Evolutionary conservation across 2,113 vertebrate genomes (phyloP).

Genomic region (Pangasianodon gigas): DNA sequence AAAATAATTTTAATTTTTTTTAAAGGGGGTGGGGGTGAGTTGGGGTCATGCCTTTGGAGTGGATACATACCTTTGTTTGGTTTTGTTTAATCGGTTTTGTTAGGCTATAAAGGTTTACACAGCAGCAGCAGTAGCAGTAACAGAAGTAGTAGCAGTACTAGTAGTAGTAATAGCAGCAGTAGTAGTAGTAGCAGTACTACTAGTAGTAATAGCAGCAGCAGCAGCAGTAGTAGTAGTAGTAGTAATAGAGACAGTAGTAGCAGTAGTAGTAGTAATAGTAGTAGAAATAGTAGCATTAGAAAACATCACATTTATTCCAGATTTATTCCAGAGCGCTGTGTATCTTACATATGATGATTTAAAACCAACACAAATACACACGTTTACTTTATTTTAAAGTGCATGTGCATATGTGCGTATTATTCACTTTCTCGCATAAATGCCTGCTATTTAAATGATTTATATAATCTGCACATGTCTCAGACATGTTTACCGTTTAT

Average conservation of each 20-base stretch:
- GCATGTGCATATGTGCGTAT: rapidly evolving
- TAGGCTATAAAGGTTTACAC: neutral
- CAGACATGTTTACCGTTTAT: neutral
- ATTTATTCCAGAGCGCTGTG: neutral
- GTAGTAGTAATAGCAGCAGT: too few species aligned
- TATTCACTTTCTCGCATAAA: neutral
- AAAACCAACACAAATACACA: neutral
- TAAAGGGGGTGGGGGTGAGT: too few species aligned
- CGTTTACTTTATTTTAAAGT: neutral
- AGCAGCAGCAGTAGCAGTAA: neutral
- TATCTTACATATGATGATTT: neutral
- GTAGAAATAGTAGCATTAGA: too few species aligned
- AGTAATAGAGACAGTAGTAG: too few species aligned
- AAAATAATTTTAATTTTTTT: neutral
- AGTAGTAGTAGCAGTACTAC: too few species aligned
- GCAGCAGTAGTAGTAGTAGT: too few species aligned
- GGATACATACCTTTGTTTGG: neutral
- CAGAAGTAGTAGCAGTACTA: too few species aligned
- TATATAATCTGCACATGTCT: too few species aligned
- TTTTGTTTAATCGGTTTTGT: neutral
- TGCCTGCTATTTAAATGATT: neutral
- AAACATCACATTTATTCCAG: too few species aligned
- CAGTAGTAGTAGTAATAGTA: too few species aligned
- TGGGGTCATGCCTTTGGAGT: neutral
- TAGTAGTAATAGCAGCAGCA: too few species aligned